Conservation (phyloP, 2,797 vertebrate genomes). For the Podarcis siculus region DNA sequence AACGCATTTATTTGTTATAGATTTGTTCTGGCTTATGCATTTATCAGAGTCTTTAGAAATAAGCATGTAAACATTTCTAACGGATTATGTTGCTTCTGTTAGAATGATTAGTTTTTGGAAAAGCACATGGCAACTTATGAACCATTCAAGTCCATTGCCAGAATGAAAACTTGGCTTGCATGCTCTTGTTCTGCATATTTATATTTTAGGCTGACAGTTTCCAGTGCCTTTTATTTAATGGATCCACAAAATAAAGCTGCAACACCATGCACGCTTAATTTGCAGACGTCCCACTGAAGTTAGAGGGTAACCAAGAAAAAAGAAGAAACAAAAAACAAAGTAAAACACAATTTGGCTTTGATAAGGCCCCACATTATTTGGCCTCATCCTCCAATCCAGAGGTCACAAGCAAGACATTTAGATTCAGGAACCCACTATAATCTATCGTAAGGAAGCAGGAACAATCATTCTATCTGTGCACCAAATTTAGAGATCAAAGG, state of each 20-base stretch:
- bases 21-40: constrained; percentile 61
- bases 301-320: neutral
- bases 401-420: neutral
- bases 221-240: neutral
- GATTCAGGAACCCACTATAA: neutral
- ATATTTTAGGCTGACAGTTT: neutral
- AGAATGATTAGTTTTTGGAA: constrained; percentile 26
- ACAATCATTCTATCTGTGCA: neutral
- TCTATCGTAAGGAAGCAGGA: neutral
- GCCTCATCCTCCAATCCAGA: neutral
- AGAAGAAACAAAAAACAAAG: too few relatives aligned
- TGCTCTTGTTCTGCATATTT: neutral
- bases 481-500: neutral
- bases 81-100: constrained; percentile 45
- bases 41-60: constrained; percentile 47
- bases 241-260: neutral
- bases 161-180: neutral
- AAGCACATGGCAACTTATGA: neutral
- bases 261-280: neutral
- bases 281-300: neutral
- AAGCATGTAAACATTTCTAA: constrained; percentile 54
- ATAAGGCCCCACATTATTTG: neutral
- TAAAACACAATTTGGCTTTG: neutral
- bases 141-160: constrained; percentile 15
- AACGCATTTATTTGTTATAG: constrained; percentile 29